Conservation (phyloP, 2,888 invertebrate genomes). For the Xestoiulus laeticollis region DNA sequence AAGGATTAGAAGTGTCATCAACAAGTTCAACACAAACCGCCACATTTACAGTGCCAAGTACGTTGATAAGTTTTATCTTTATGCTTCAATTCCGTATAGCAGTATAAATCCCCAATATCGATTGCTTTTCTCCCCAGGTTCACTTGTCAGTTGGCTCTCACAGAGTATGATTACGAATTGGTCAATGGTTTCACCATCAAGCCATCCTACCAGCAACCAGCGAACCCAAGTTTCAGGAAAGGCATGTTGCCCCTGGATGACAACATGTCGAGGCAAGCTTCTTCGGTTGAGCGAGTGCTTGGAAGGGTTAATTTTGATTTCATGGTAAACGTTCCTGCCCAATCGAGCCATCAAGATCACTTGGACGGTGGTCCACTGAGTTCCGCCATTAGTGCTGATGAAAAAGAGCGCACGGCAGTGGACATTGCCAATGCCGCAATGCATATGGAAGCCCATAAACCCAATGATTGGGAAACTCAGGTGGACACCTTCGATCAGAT, state of each 20-base stretch:
- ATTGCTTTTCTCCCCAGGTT: conserved; percentile 62
- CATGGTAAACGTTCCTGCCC: conserved; percentile 69
- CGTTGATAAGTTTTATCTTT: conserved; percentile 54
- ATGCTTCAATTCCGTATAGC: too few relatives aligned
- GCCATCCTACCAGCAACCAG: background rate
- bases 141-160: conserved; percentile 73
- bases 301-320: conserved; percentile 68
- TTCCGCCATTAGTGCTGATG: conserved; percentile 51
- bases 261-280: conserved; percentile 49
- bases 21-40: conserved; percentile 64
- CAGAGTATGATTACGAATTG: conserved; percentile 66
- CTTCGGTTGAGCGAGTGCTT: conserved; percentile 58
- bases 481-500: conserved; percentile 70
- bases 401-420: conserved; percentile 45
- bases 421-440: conserved; percentile 51
- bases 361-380: background rate
- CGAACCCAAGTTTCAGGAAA: background rate
- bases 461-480: background rate
- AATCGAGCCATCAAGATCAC: background rate
- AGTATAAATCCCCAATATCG: too few relatives aligned
- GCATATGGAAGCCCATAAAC: background rate
- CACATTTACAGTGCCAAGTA: conserved; percentile 68
- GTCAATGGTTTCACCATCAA: conserved; percentile 57
- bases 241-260: background rate
- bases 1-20: conserved; percentile 66